These are phyloP conservation scores for Teinopalpus imperialis DNA, from an alignment of 2,888 invertebrate genomes.

Conservation along the genomic window DNA sequence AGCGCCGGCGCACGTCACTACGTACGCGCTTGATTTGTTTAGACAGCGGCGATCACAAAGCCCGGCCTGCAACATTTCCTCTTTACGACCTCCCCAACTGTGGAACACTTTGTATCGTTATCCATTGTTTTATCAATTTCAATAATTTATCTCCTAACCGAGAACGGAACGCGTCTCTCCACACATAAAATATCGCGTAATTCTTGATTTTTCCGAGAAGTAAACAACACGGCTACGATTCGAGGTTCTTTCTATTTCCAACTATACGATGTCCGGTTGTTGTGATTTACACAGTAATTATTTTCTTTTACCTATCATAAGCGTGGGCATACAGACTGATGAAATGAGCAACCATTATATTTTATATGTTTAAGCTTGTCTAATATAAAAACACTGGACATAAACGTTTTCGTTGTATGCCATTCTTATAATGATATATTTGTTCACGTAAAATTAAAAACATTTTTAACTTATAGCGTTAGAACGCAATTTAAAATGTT, in stretches of 20 bases:
- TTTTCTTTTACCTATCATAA: constrained; percentile 20
- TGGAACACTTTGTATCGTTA: constrained; percentile 69
- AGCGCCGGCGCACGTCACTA: constrained; percentile 34
- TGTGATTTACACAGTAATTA: constrained; percentile 25
- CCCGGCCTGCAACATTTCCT: constrained; percentile 70
- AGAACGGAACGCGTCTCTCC: constrained; percentile 69
- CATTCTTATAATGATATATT: too few species aligned
- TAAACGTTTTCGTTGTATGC: neutral
- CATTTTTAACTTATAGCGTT: too few species aligned
- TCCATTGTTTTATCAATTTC: constrained; percentile 80
- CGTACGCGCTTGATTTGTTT: constrained; percentile 65
- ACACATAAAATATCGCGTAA: constrained; percentile 57
- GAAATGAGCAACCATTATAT: neutral
- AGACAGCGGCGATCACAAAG: constrained; percentile 73
- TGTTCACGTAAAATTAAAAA: too few species aligned
- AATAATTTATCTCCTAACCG: constrained; percentile 72
- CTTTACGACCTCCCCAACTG: constrained; percentile 78
- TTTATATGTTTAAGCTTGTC: constrained; percentile 1
- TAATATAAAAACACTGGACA: neutral
- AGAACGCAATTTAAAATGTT: too few species aligned
- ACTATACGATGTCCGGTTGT: constrained; percentile 20
- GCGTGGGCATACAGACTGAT: neutral
- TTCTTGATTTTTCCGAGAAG: constrained; percentile 52
- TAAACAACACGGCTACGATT: constrained; percentile 40
- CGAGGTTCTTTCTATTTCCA: constrained; percentile 36